These are phyloP conservation scores for Otocyon megalotis DNA, from an alignment of 2,113 vertebrate genomes.

Conservation along the genomic window DNA sequence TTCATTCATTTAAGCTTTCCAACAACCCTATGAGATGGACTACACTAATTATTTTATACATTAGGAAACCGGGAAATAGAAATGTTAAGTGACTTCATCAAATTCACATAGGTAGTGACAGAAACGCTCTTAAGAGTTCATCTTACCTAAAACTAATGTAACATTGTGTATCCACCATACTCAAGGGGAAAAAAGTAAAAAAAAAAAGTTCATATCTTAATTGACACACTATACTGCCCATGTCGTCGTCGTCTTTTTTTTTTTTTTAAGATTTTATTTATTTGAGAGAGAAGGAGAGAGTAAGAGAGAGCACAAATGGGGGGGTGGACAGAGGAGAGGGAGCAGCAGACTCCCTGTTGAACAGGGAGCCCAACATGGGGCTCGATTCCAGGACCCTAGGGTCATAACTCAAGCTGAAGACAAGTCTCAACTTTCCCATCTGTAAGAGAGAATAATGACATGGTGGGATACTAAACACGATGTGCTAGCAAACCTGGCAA, in stretches of 20 bases:
- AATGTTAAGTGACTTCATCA: conserved; percentile 9
- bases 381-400: background rate
- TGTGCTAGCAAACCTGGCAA: background rate
- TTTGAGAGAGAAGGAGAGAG: background rate
- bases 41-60: background rate
- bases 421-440: background rate
- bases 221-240: background rate
- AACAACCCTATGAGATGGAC: background rate
- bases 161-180: background rate
- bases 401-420: background rate
- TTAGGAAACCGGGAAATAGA: background rate
- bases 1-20: background rate
- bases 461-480: background rate
- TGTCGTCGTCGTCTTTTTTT: too few relatives aligned
- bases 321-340: background rate
- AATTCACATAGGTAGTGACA: background rate
- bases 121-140: background rate
- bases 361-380: too few relatives aligned
- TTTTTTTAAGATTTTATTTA: background rate
- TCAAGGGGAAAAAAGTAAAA: background rate
- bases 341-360: background rate
- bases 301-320: background rate
- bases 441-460: background rate
- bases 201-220: background rate
- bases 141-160: background rate